These are phyloP conservation scores for Hoplostethus mediterraneus DNA, from an alignment of 2,797 vertebrate genomes.

Conservation along the genomic window DNA sequence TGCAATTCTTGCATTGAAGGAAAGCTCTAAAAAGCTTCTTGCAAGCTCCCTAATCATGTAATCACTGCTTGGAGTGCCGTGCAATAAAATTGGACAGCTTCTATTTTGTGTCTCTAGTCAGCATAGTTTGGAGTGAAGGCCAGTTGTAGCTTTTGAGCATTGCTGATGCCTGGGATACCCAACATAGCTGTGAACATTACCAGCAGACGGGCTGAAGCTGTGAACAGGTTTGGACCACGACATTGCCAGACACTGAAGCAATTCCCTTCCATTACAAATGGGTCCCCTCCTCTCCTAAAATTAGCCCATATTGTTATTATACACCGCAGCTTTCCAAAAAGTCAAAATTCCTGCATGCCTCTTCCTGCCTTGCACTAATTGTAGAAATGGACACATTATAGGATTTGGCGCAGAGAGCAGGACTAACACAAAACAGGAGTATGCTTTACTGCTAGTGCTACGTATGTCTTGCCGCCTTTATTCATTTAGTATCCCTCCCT, in stretches of 20 bases:
- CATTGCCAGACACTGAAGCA: constrained; percentile 68
- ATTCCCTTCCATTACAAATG: constrained; percentile 65
- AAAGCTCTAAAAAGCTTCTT: constrained; percentile 18
- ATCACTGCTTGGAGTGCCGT: constrained; percentile 16
- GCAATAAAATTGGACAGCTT: constrained; percentile 36
- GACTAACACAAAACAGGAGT: too few relatives aligned
- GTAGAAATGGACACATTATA: constrained; percentile 27
- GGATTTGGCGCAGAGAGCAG: constrained; percentile 17
- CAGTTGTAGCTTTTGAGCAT: constrained; percentile 56
- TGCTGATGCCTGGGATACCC: constrained; percentile 70
- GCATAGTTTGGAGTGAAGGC: constrained; percentile 46
- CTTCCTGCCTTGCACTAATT: constrained; percentile 36
- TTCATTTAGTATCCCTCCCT: constrained; percentile 4
- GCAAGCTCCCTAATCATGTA: constrained; percentile 14
- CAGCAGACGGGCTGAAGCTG: constrained; percentile 65
- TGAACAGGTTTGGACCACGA: constrained; percentile 55
- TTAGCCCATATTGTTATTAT: constrained; percentile 61
- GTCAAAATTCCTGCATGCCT: constrained; percentile 33
- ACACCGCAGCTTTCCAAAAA: constrained; percentile 36
- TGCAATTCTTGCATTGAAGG: constrained; percentile 18
- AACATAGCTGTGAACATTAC: constrained; percentile 73
- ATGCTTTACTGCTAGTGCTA: background rate
- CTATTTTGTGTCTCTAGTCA: constrained; percentile 50
- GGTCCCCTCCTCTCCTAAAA: constrained; percentile 67
- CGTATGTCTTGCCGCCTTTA: background rate